Evolutionary conservation across 2,888 invertebrate species (phyloP), one percentile per base, ranked within the genome.

Genomic region (Catocala sponsa): DNA sequence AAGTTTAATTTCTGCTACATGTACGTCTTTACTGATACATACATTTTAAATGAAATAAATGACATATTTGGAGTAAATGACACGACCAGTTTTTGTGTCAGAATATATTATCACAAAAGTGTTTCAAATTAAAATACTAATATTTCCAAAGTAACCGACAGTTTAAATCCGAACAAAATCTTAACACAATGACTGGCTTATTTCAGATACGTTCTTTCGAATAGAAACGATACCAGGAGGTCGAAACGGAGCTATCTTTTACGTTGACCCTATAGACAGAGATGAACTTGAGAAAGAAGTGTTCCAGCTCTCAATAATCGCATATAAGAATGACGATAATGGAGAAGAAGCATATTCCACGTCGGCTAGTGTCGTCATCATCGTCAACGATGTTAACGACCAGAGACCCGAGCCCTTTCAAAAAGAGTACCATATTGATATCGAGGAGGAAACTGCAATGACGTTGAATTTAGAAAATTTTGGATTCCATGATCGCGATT

Each of bases 381-480:
- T 95, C 59, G 90, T 95, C 0, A 88, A 95, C 52, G 95, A 95
- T 68, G 89, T 96, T 35, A 97, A 97, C 81, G 97, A 97, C 81
- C 95, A 97, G 78, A 79, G 77, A 11, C 97, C 97, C 0, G 76
- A 80, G 71, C 95, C 96, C 0, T 76, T 90, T 11, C 79, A 88
- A 0, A 25, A 72, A 0, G 86, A 85, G 5, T 91, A 92, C 63
- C 61, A 53, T 6, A 84, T 95, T 5, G 63, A 72, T 0, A 95
- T 96, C 46, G 74, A 84, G 10, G 96, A 96, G 82, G 95, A 95
- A 77, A 95, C 91, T 4, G 91, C 94, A 7, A 80, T 91, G 78
- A 94, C 94, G 0, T 81, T 95, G 1, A 84, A 88, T 65, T 92
- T 95, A 63, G 78, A 91, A 11, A 82, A 91, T 1, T 95, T 96